Base-by-base conservation (phyloP, 2,113 vertebrate genomes). In the Rhipidura dahli region DNA sequence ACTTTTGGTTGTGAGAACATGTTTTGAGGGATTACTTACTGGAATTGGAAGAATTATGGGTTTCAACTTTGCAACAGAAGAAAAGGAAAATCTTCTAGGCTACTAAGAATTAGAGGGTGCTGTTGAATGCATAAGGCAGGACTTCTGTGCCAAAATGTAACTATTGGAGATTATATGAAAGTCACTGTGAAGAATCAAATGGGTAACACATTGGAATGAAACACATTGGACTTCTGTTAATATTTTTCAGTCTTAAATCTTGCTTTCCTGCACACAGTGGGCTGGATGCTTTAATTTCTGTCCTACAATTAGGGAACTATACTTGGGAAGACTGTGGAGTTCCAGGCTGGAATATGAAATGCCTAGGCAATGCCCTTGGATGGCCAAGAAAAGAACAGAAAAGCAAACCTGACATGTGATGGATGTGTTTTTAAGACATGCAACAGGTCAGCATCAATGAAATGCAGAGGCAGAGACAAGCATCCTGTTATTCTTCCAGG, bases 1-100 rank as follows among this genome's bases (percentile, higher is more conserved):
- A 16, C 33, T 94, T 90, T 47, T 8, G 3, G 35, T 86, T 90
- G 60, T 90, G 49, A 84, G 69, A 95, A 87, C 21, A 45, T 16
- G 15, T 93, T 93, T 89, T 10, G 2, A 71, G 45, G 61, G 64
- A 93, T 96, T 94, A 82, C 40, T 84, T 71, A 69, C 40, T 72
- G 61, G 53, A 90, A 90, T 96, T 81, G 33, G 72, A 89, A 92
- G 79, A 92, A 92, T 90, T 96, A 87, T 3, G 30, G 19, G 7
- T 83, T 94, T 93, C 76, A 83, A 5, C 7, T 18, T 89, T 89
- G 56, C 6, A 1, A 82, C 26, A 42, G 44, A 92, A 92, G 42
- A 86, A 96, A 84, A 83, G 30, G 13, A 75, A 96, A 95, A 94
- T 51, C 24, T 83, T 72, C 71, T 28, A 90, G 40, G 33, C 26